Base-by-base conservation (phyloP, 2,797 vertebrate species). In the Antrozous pallidus region DNA sequence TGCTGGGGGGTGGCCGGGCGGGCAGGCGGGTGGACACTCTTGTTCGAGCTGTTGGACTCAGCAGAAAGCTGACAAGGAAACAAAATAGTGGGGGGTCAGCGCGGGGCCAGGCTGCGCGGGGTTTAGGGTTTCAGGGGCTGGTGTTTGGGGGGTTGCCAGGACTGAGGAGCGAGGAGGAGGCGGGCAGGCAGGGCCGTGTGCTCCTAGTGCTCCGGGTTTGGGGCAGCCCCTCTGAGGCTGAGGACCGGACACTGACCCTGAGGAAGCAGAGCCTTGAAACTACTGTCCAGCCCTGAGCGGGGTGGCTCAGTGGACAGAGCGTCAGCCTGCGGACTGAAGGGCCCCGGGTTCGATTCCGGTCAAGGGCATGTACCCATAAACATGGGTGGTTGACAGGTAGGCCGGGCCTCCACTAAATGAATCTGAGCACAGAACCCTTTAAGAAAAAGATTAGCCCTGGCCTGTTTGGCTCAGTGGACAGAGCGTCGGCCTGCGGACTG, bases 171-270 rank as follows among this genome's bases (percentile, higher is more conserved):
- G 28, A 22, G 54, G 38, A 22, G 54, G 38, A n/a, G 67, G 42
- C 42, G 11, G 11, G 2, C 5, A 8, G 24, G 49, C 4, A 9
- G 24, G 38, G 2, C 14, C 4, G n/a, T 31, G 36, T 5, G 18
- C 17, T 17, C 80, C 49, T 31, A 14, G 67, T 3, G 3, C 42
- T 89, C 49, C 6, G 45, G 69, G 67, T 42, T 8, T 0, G 0
- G 47, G 6, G 17, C 3, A n/a, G 47, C 31, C 51, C 24, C n/a
- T 61, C n/a, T 12, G 22, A n/a, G 18, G 49, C 40, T 14, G 2
- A 26, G 40, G 33, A 14, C 18, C 5, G 1, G 0, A 3, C 13
- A 0, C 0, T 17, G 45, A 79, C 17, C 63, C 3, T 11, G 20
- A 24, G 24, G 49, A 9, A 51, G 28, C 36, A 17, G 40, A 83